Conservation (phyloP, 2,113 vertebrate species). For the Patagioenas fasciata region DNA sequence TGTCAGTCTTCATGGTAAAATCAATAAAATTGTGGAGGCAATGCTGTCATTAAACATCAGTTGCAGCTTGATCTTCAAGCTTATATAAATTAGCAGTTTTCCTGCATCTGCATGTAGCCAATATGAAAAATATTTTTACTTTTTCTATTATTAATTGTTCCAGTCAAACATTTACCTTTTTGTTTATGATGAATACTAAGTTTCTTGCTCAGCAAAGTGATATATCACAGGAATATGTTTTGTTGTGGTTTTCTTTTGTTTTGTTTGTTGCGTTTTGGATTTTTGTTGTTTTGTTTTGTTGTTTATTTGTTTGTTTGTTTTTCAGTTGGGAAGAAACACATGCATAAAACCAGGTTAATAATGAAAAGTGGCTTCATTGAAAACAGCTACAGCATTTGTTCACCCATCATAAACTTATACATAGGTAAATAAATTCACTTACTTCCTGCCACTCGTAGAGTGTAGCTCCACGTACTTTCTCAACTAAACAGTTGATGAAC, state of each 20-base stretch:
- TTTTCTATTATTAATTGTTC: not conserved
- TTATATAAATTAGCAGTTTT: not conserved
- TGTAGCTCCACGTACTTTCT: not conserved
- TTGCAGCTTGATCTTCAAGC: not conserved
- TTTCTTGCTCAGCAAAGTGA: not conserved
- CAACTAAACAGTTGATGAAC: not conserved
- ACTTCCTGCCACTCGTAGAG: not conserved
- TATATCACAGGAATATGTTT: not conserved
- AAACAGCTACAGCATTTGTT: not conserved
- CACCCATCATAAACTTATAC: not conserved
- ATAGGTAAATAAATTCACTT: not conserved
- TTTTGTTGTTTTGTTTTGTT: no score
- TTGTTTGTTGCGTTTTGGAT: no score
- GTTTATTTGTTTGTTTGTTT: not conserved
- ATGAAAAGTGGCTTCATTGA: not conserved
- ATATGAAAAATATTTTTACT: not conserved
- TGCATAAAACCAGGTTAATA: not conserved
- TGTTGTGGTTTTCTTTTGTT: no score
- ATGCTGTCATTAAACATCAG: not conserved
- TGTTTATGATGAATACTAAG: not conserved
- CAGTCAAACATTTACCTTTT: not conserved
- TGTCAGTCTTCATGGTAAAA: not conserved
- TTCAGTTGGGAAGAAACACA: not conserved
- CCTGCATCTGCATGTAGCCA: not conserved
- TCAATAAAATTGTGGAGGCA: not conserved